Evolutionary conservation across 2,888 invertebrate species (phyloP), one percentile per base, ranked within the genome.

Genomic region (Carpatolechia fugitivella): DNA sequence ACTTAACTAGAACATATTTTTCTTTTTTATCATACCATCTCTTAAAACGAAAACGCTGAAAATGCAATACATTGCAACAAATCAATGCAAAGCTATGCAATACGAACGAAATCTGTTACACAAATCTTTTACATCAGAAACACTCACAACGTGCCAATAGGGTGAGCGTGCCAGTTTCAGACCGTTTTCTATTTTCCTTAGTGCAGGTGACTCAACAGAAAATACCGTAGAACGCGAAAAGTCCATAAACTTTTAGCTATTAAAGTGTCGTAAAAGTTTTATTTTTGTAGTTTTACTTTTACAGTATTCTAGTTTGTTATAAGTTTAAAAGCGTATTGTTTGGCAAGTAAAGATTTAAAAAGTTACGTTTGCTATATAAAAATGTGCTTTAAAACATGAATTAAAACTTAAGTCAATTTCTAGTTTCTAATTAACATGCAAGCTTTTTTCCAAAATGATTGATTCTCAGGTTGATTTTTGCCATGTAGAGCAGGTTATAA

Each of bases 91-190:
- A 20, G 40, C 40, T 10, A 41, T 41, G 40, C 40, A 41, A 41
- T 41, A 20, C 10, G 5, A 41, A 4, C 18, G 40, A 41, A 41
- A 41, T 41, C 40, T 41, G 40, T 41, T 16, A 46, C 24, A 46
- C 46, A 36, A 35, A 50, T 36, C 35, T 35, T 50, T 36, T 16
- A 35, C 46, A 36, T 36, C 24, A 50, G 36, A 50, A 36, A 35
- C 35, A 24, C 13, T 36, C 24, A 35, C 33, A 24, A 50, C 24
- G 35, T 50, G 33, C 36, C 20, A 35, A 20, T 35, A 33, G 36
- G 53, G 30, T 29, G 10, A 46, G 31, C 46, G 41, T 14, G 35
- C 14, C 40, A 18, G 20, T 46, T 46, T 3, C 13, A 11, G 29
- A 0, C 46, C 13, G 13, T 7, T 41, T 41, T 41, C 16, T 11